Base-by-base conservation (phyloP, 2,888 invertebrate species). In the Micoletzkya japonica region DNA sequence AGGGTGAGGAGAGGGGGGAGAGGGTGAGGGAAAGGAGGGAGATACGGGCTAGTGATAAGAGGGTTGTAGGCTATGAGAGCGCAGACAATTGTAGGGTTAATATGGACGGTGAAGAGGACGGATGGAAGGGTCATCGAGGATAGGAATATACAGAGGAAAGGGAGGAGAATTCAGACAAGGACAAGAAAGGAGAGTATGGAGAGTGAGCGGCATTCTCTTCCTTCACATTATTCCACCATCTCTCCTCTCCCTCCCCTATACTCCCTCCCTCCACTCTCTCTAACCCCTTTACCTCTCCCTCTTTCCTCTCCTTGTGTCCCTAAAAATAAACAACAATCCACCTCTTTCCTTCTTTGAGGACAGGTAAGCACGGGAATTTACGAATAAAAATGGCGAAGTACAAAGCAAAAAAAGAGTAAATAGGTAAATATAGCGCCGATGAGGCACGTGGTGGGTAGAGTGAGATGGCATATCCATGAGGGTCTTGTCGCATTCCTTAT, bases 1-100 rank as follows among this genome's bases (percentile, higher is more conserved):
- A 44, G 50, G 32, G 34, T 37, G 58, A 58, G 36, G 37, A 36
- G 56, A n/a, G 32, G 26, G 28, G 49, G 34, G 58, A 58, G 14
- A 17, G 30, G 26, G 39, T 39, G 28, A 59, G 39, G 44, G 39
- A 37, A 59, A 57, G 4, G 37, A 24, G 28, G 24, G 36, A 58
- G 58, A 58, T 17, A 58, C 26, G 32, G n/a, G 24, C 10, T 30
- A 26, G 28, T 39, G 59, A 39, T 6, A 58, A 59, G 39, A 7
- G 20, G 39, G 30, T 39, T 4, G 6, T 39, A 1, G 26, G 17
- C 28, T 14, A 59, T 2, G 39, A 39, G 3, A 34, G 44, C 7
- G 6, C 59, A 30, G 30, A 59, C 37, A 59, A 14, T 37, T 39
- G 28, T 20, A 20, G 20, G 28, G 44, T n/a, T n/a, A n/a, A n/a